Evolutionary conservation across 2,797 vertebrate genomes (phyloP).

Genomic region (Enteromius trimaculatus): DNA sequence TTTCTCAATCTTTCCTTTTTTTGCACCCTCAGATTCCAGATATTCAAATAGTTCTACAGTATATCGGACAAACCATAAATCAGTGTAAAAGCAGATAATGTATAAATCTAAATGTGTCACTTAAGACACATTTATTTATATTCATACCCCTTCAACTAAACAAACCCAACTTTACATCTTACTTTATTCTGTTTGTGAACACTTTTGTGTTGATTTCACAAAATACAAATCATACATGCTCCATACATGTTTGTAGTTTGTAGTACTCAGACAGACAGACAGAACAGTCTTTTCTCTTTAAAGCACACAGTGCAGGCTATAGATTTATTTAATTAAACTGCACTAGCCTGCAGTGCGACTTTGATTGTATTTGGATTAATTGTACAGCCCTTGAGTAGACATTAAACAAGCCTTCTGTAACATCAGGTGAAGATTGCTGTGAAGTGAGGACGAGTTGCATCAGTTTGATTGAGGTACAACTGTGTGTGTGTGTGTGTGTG

Average conservation of each 20-base stretch:
- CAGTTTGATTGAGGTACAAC: slow-evolving; percentile 49
- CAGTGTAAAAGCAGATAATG: no score
- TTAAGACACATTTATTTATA: not conserved
- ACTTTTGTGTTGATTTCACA: not conserved
- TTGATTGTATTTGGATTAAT: slow-evolving; percentile 10
- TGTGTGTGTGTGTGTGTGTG: slow-evolving; percentile 20
- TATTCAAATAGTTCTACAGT: no score
- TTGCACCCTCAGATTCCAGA: no score
- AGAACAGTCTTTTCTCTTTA: not conserved
- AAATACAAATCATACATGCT: no score
- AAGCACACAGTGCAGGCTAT: slow-evolving; percentile 1
- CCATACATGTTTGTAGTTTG: not conserved
- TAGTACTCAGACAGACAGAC: not conserved
- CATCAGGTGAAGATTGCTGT: slow-evolving; percentile 60
- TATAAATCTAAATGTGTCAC: no score
- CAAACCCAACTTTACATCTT: not conserved
- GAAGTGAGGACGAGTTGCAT: slow-evolving; percentile 59
- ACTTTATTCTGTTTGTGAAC: no score
- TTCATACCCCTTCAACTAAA: not conserved
- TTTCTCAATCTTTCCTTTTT: no score
- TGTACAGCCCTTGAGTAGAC: not conserved
- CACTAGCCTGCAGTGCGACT: not conserved
- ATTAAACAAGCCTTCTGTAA: slow-evolving; percentile 52
- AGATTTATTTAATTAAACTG: not conserved
- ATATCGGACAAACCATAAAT: no score